Evolutionary conservation across 1,140 invertebrate species (phyloP).

Genomic region (Mamestra configurata): DNA sequence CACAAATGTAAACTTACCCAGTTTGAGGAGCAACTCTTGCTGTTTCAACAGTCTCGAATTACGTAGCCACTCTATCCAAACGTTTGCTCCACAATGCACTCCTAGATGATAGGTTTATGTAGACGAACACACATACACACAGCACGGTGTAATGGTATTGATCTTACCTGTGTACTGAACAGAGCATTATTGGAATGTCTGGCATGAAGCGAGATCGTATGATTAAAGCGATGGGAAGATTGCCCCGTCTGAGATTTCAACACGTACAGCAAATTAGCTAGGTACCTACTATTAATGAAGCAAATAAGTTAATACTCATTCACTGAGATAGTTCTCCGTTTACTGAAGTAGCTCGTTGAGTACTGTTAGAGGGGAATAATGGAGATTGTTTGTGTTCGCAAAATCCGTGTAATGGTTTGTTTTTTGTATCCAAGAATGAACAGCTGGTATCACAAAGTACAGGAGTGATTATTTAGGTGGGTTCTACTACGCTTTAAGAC

Average conservation of each 20-base stretch:
- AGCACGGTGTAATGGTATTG: constrained; percentile 10
- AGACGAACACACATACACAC: not conserved
- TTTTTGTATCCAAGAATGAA: too few relatives aligned
- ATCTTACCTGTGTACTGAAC: constrained; percentile 12
- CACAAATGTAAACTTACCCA: not conserved
- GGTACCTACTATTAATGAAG: constrained; percentile 1
- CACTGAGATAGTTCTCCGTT: not conserved
- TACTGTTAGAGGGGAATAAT: not conserved
- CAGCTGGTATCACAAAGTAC: too few relatives aligned
- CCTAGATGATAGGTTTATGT: constrained; percentile 4
- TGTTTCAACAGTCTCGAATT: not conserved
- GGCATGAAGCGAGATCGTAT: constrained; percentile 1
- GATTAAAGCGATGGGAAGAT: not conserved
- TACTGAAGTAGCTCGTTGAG: not conserved
- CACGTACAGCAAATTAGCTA: constrained; percentile 3
- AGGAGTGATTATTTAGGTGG: too few relatives aligned
- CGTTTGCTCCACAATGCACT: constrained; percentile 14
- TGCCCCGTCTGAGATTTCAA: constrained; percentile 8
- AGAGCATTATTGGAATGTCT: constrained; percentile 20
- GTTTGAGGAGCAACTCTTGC: not conserved
- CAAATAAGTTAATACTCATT: not conserved
- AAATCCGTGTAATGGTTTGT: not conserved
- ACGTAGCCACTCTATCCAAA: constrained; percentile 5
- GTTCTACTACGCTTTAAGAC: too few relatives aligned
- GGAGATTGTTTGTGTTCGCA: not conserved